Base-by-base conservation (phyloP, 2,797 vertebrate species). In the Parauchenoglanis punctatus region DNA sequence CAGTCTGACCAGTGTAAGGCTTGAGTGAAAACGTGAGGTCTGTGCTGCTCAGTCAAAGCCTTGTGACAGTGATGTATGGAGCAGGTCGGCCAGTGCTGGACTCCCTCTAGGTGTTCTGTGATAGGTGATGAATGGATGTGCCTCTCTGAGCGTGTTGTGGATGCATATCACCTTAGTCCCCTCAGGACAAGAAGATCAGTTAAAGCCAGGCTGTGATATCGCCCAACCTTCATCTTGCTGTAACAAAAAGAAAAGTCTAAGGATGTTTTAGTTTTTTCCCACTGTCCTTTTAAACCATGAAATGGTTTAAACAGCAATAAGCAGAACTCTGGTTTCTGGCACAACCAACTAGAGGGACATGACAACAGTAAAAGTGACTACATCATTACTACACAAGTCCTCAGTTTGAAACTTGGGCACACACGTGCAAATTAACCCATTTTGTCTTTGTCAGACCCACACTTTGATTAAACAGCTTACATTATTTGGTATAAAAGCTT, bases 151-250 rank as follows among this genome's bases (percentile, higher is more conserved):
- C 81, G 31, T 75, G 87, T 90, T 92, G 83, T 90, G 92, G 90
- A 88, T 91, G 90, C 94, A 92, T 91, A 94, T 95, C 92, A 91
- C 91, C 90, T 88, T 89, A 84, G 84, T 76, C 88, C 91, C 92
- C 77, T 90, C 67, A 70, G 93, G 94, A 91, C 7, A 58, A 88
- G 81, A 23, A 49, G 90, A 92, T 91, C 91, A 92, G 91, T 90
- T 93, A 92, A 88, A 82, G 70, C 86, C 92, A 89, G 91, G 91
- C 91, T 89, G 91, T 90, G 91, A 89, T 86, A 83, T 91, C 90
- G 87, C 90, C 90, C 92, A 87, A 84, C 87, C 8, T 77, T 90
- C 88, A 91, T 88, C 49, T 89, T 91, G 90, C 87, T 87, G 88
- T 83, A 86, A 84, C 58, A 72, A 54, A 20, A 46, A 73, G 70